Conservation (phyloP, 2,113 vertebrate species). For the Leucoraja erinaceus region DNA sequence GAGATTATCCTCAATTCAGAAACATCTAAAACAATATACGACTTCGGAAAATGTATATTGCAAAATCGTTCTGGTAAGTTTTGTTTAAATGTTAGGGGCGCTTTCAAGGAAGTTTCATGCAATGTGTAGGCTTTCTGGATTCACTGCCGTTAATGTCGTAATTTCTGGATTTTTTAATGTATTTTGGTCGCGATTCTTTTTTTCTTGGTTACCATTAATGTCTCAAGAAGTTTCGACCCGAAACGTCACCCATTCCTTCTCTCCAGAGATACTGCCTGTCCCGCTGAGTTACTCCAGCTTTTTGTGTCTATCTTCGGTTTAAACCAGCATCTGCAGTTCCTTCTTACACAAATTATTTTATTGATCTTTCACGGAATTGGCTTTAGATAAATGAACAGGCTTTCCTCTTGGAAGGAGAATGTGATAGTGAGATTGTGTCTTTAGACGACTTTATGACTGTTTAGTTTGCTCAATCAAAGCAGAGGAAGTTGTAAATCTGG, state of each 20-base stretch:
- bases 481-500: slow-evolving; percentile 35
- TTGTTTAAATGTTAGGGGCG: too few relatives aligned
- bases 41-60: neutral
- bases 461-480: neutral
- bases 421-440: neutral
- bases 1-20: neutral
- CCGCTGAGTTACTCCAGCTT: too few relatives aligned
- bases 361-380: neutral
- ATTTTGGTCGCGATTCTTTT: neutral
- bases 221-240: too few relatives aligned
- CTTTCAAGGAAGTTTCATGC: neutral
- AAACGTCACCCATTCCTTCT: too few relatives aligned
- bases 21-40: neutral
- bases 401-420: neutral
- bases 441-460: slow-evolving; percentile 24
- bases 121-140: neutral
- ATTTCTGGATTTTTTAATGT: neutral
- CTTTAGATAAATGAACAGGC: neutral
- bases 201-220: neutral
- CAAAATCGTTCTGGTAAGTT: neutral
- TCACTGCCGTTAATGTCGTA: neutral
- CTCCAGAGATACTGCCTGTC: too few relatives aligned
- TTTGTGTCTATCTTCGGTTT: too few relatives aligned
- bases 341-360: neutral
- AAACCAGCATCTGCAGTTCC: too few relatives aligned